phyloP scores from a whole-genome alignment of 2,797 vertebrate species.

The Thamnophis elegans region DNA sequence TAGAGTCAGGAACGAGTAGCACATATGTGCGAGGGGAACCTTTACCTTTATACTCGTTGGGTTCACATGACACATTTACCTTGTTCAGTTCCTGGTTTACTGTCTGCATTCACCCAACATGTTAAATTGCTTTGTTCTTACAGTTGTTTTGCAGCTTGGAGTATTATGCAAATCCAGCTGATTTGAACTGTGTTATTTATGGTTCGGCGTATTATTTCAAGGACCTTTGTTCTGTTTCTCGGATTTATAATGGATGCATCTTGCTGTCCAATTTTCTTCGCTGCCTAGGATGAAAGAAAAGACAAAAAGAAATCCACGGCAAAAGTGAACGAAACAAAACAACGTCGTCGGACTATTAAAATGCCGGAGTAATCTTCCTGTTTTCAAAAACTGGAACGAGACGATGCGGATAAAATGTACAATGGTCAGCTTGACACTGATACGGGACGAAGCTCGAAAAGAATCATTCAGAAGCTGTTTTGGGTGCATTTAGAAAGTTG shows the following conservation, averaged over 20 bases:
- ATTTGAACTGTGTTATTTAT: neutral
- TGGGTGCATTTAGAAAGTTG: neutral
- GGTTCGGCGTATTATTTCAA: neutral
- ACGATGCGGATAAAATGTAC: neutral
- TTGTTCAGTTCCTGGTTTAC: neutral
- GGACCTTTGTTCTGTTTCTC: neutral
- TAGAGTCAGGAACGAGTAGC: no score
- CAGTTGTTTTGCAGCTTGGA: neutral
- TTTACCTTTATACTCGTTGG: no score
- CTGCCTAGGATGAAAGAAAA: neutral
- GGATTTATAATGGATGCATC: neutral
- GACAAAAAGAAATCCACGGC: no score
- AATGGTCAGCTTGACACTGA: neutral
- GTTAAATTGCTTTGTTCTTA: neutral
- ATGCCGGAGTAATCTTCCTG: neutral
- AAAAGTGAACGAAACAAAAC: neutral
- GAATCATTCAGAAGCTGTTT: neutral
- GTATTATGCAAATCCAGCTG: neutral
- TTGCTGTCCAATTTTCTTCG: neutral
- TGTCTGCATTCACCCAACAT: neutral
- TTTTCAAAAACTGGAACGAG: neutral
- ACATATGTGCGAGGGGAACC: no score
- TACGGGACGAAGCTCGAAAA: neutral
- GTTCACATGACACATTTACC: no score
- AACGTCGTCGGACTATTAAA: neutral